Evolutionary conservation across 2,888 invertebrate genomes (phyloP).

Genomic region (Xiphydria camelus): DNA sequence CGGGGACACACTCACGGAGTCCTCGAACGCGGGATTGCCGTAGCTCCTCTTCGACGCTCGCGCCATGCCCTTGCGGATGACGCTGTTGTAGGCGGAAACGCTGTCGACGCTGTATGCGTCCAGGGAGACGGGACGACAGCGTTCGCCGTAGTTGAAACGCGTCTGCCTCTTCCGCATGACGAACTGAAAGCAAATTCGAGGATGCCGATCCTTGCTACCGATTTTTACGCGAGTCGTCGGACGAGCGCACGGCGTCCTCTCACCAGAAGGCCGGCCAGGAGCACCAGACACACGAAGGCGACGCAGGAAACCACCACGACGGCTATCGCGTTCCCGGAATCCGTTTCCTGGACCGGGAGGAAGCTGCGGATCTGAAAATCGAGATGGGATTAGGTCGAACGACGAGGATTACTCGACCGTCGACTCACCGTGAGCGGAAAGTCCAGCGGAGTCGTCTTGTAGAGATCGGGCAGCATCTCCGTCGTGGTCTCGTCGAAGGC

Average conservation of each 20-base stretch:
- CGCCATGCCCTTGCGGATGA: constrained; percentile 72
- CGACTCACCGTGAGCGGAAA: constrained; percentile 46
- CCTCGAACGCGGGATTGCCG: constrained; percentile 89
- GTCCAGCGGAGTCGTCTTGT: constrained; percentile 29
- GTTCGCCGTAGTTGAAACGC: constrained; percentile 79
- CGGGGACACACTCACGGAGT: constrained; percentile 66
- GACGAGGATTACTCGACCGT: neutral
- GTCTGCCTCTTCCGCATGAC: constrained; percentile 82
- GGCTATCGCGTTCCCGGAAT: constrained; percentile 65
- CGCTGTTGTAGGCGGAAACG: constrained; percentile 78
- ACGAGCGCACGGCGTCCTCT: constrained; percentile 40
- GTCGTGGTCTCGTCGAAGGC: constrained; percentile 45
- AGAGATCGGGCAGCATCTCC: constrained; percentile 43
- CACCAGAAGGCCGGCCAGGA: constrained; percentile 78
- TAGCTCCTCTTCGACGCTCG: constrained; percentile 85
- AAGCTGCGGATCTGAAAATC: constrained; percentile 47
- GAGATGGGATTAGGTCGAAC: constrained; percentile 1
- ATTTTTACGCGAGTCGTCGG: neutral
- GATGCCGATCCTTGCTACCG: neutral
- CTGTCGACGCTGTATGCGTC: constrained; percentile 91
- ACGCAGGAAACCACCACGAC: constrained; percentile 82
- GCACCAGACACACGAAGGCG: constrained; percentile 75
- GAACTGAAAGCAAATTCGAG: constrained; percentile 61
- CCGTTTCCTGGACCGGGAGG: constrained; percentile 44
- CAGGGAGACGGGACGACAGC: constrained; percentile 84